Evolutionary conservation across 1,140 invertebrate species (phyloP).

Genomic region (Asbolus verrucosus): DNA sequence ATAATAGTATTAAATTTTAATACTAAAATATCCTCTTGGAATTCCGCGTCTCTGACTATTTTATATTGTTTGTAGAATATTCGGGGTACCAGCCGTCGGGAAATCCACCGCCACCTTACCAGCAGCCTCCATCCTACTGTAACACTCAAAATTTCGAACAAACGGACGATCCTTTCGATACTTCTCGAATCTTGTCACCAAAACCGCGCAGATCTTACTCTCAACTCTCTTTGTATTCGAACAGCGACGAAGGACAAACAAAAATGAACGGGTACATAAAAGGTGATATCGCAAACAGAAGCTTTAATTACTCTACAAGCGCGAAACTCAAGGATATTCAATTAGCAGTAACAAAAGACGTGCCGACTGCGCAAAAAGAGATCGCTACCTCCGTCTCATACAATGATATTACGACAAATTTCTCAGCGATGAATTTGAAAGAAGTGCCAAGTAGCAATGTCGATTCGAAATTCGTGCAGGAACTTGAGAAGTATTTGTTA

Average conservation of each 20-base stretch:
- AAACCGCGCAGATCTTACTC: neutral
- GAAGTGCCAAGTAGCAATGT: conserved; percentile 37
- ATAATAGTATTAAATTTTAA: no score
- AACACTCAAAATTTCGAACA: conserved; percentile 57
- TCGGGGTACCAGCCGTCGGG: conserved; percentile 51
- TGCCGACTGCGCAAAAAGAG: conserved; percentile 50
- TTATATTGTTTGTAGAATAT: conserved; percentile 55
- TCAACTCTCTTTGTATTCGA: neutral
- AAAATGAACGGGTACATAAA: conserved; percentile 43
- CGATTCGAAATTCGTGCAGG: conserved; percentile 50
- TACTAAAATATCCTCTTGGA: no score
- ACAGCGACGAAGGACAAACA: neutral
- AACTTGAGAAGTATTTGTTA: conserved; percentile 54
- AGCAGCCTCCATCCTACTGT: conserved; percentile 67
- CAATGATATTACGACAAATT: conserved; percentile 29
- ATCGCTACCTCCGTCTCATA: conserved; percentile 41
- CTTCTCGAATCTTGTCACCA: conserved; percentile 56
- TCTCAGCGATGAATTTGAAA: conserved; percentile 50
- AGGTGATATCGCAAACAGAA: conserved; percentile 54
- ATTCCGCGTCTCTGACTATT: no score
- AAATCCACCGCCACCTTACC: conserved; percentile 67
- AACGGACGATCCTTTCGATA: conserved; percentile 73
- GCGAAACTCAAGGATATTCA: conserved; percentile 30
- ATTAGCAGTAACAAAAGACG: conserved; percentile 49
- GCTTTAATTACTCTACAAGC: conserved; percentile 47